Evolutionary conservation across 2,888 invertebrate genomes (phyloP).

Genomic region (Dicycla oo): DNA sequence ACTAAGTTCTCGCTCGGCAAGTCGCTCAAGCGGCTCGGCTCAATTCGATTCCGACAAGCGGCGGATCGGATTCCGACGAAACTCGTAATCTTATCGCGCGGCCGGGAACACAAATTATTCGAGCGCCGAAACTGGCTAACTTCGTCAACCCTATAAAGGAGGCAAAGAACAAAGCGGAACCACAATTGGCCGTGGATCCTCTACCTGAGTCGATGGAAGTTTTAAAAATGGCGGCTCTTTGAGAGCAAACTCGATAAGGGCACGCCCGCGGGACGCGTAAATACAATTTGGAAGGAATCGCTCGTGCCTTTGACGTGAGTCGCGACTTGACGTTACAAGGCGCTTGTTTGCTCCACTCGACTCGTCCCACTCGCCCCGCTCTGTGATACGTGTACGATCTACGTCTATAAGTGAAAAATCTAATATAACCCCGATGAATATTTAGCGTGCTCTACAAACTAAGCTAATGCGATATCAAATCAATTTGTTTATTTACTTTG

Average conservation of each 20-base stretch:
- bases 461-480: slow-evolving; percentile 47
- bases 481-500: slow-evolving; percentile 49
- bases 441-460: slow-evolving; percentile 56
- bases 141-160: slow-evolving; percentile 88
- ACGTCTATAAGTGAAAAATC: slow-evolving; percentile 62
- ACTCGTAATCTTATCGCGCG: slow-evolving; percentile 88
- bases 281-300: slow-evolving; percentile 88
- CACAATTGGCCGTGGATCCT: slow-evolving; percentile 85
- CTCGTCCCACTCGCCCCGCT: slow-evolving; percentile 22
- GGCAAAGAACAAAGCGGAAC: slow-evolving; percentile 88
- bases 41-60: slow-evolving; percentile 82
- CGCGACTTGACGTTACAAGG: slow-evolving; percentile 74
- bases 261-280: slow-evolving; percentile 88
- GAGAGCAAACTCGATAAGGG: slow-evolving; percentile 88
- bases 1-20: slow-evolving; percentile 77
- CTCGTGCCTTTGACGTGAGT: slow-evolving; percentile 87
- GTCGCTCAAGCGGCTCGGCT: slow-evolving; percentile 76
- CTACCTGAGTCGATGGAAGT: slow-evolving; percentile 87
- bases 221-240: slow-evolving; percentile 90
- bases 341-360: slow-evolving; percentile 72
- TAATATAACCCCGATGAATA: slow-evolving; percentile 62
- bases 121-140: slow-evolving; percentile 87
- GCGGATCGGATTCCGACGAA: slow-evolving; percentile 84
- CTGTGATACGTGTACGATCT: slow-evolving; percentile 51
- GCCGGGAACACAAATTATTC: slow-evolving; percentile 89